Evolutionary conservation across 2,113 vertebrate species (phyloP).

Genomic region (Narcine bancroftii): DNA sequence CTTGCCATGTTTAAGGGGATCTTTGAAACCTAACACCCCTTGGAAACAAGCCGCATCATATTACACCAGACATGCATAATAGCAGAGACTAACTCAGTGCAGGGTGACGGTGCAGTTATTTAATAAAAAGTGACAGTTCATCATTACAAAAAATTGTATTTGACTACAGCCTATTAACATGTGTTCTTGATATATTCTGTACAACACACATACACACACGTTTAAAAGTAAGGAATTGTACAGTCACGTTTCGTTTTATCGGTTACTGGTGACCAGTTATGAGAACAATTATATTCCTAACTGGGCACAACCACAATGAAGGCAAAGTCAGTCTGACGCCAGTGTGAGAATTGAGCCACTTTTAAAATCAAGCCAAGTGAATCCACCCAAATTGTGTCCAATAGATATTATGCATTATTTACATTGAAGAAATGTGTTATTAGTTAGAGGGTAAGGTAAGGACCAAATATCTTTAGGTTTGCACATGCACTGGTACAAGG

Average conservation of each 20-base stretch:
- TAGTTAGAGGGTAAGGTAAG: neutral
- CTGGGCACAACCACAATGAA: neutral
- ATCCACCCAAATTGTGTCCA: neutral
- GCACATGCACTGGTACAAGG: neutral
- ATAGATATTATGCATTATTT: neutral
- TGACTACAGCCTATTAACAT: neutral
- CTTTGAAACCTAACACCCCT: conserved; percentile 14
- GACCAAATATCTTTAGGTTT: neutral
- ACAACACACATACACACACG: neutral
- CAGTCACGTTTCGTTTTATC: neutral
- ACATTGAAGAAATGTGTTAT: neutral
- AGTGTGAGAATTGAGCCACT: neutral
- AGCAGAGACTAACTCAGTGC: neutral
- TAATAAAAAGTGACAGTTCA: neutral
- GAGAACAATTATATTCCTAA: neutral
- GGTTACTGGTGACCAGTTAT: neutral
- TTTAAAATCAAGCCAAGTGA: no score
- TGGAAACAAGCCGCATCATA: conserved; percentile 20
- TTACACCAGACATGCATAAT: neutral
- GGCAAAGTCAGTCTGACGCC: neutral
- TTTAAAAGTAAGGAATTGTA: neutral
- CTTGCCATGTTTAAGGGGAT: neutral
- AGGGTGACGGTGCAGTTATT: neutral
- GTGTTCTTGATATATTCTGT: neutral
- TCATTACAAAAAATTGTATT: neutral